Conservation (phyloP, 2,113 vertebrate species). For the Stomatorhinus ivindoensis region DNA sequence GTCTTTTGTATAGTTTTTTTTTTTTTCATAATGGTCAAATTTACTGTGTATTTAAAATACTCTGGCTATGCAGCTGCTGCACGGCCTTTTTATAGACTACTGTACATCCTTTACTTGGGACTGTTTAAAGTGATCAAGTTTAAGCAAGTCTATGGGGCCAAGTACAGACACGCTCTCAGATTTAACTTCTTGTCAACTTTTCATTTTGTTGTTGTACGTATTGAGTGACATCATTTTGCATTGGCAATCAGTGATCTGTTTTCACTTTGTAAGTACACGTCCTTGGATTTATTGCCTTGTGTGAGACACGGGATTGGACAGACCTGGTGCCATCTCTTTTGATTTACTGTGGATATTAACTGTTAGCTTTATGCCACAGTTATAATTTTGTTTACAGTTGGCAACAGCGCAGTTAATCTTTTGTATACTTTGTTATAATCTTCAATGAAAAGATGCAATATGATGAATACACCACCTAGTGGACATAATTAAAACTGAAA, state of each 20-base stretch:
- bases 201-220: not conserved
- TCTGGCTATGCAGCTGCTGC: not conserved
- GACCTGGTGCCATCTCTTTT: not conserved
- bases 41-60: not conserved
- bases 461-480: not conserved
- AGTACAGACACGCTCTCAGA: not conserved
- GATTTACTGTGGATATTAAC: not conserved
- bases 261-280: not conserved
- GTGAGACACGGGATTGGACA: not conserved
- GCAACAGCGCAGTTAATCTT: not conserved
- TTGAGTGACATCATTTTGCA: not conserved
- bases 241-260: not conserved
- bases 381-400: not conserved
- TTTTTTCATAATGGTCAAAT: not conserved
- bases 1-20: not conserved
- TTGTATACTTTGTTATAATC: not conserved
- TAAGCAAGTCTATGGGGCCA: not conserved
- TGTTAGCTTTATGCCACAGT: not conserved
- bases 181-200: not conserved
- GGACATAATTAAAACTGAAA: not conserved
- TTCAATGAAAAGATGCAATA: not conserved
- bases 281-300: not conserved
- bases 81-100: not conserved
- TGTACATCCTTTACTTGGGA: not conserved
- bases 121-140: not conserved